Evolutionary conservation across 2,797 vertebrate species (phyloP), one percentile per base, ranked within the genome.

Genomic region (Rhinichthys osculus): DNA sequence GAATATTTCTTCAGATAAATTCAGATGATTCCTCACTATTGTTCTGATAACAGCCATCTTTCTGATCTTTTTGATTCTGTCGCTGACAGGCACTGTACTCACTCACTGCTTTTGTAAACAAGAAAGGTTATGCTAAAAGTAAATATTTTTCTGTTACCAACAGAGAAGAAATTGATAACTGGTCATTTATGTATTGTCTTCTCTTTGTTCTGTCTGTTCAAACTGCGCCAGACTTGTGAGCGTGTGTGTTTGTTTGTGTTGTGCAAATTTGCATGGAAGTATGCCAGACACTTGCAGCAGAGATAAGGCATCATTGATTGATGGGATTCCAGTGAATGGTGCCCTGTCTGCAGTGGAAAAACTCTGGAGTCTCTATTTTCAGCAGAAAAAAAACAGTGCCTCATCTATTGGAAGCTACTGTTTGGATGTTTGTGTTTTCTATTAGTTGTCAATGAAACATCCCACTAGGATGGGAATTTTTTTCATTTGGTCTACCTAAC

Each of bases 231-330:
- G 78, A 70, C 59, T 81, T 66, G 27, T 47, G 19, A 67, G 33
- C 7, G 57, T 71, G 87, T 73, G 66, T 59, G 30, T 72, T 33
- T 83, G 70, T 83, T 70, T 86, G 77, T 57, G 50, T 89, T 85
- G 73, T 81, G 77, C 67, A 81, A 88, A 88, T 90, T 87, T 84
- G 66, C 84, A 85, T 91, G 86, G 87, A 88, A 64, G 47, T 30
- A 44, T 87, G 86, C 86, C 86, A 90, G 81, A 86, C 80, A 79
- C 67, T 81, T 76, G 81, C 82, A 87, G 83, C 52, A 81, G 77
- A 82, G 83, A 85, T 87, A 83, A 87, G 82, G 76, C 66, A 47
- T 78, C 84, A 73, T 82, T 89, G 84, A 81, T 81, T 85, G 85
- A 87, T 83, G 83, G 76, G 54, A 69, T 86, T 82, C 79, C 87